Base-by-base conservation (phyloP, 2,797 vertebrate genomes). In the Lagocephalus sceleratus region DNA sequence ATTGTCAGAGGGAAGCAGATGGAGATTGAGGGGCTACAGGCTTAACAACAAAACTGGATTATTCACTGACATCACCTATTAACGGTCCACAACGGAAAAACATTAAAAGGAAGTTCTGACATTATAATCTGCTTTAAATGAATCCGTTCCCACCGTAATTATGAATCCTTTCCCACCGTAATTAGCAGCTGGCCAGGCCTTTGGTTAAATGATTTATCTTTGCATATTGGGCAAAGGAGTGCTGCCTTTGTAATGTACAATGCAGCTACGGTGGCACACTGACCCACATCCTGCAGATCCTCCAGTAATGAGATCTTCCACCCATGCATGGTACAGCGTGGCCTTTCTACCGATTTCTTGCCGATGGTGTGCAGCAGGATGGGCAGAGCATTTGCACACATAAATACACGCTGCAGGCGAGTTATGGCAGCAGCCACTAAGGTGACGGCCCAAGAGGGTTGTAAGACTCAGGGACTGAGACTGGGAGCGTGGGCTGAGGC, bases 261-360 rank as follows among this genome's bases (percentile, higher is more conserved):
- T 67, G 70, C 55, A 55, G 50, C 54, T 62, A 65, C 51, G 17
- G 62, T 74, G 82, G 73, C 83, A 78, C 78, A 88, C 73, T 85
- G 77, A 89, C 82, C 74, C 55, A 81, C 47, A 78, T 82, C 55
- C 53, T 29, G 39, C 29, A 53, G 51, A 73, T 64, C 67, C 57
- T 55, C 38, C 14, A 25, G 63, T 45, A 63, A 70, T 63, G 44
- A 66, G 76, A 68, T 63, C 61, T 32, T 60, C 50, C 55, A 55
- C 41, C 32, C 39, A 57, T 12, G 32, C 32, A 35, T 54, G 68
- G 56, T 8, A 51, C 51, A 50, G 41, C 22, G 20, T 20, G 23
- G 39, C 54, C 20, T 35, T 45, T 47, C 54, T 20, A 39, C 51
- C 29, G n/a, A 57, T 43, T 20, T 11, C 26, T 48, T 50, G 32